Conservation (phyloP, 2,113 vertebrate species). For the Syrmaticus mikado region DNA sequence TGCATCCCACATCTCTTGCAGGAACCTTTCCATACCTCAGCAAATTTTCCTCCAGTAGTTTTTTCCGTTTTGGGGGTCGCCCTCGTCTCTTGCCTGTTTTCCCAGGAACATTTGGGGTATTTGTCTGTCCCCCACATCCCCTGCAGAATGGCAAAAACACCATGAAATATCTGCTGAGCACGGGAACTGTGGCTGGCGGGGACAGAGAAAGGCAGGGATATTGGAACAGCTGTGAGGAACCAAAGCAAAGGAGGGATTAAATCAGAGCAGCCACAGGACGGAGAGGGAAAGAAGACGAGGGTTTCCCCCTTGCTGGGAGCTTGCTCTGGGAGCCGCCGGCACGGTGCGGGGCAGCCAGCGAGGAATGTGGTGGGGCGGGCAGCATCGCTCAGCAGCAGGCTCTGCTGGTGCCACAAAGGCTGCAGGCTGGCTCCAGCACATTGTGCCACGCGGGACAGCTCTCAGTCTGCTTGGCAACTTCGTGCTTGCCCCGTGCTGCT, state of each 20-base stretch:
- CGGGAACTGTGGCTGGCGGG: neutral
- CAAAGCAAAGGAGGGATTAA: constrained; percentile 39
- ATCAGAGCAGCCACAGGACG: neutral
- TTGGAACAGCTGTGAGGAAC: constrained; percentile 52
- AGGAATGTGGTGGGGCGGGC: constrained; percentile 51
- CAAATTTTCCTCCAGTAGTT: constrained; percentile 80
- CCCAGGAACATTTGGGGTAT: constrained; percentile 68
- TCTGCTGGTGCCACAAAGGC: constrained; percentile 53
- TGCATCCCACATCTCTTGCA: accelerated
- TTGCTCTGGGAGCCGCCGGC: constrained; percentile 8
- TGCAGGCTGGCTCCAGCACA: constrained; percentile 3
- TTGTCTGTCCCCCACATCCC: constrained; percentile 73
- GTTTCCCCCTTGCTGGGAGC: constrained; percentile 46
- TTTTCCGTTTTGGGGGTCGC: constrained; percentile 93
- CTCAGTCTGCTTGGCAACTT: constrained; percentile 43
- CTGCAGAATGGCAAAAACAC: constrained; percentile 53
- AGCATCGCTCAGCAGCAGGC: constrained; percentile 38
- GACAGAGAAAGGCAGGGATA: constrained; percentile 10
- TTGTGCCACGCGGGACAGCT: neutral
- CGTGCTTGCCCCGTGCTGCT: neutral
- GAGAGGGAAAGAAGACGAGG: neutral
- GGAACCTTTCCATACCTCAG: constrained; percentile 77
- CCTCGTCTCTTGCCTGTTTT: constrained; percentile 90
- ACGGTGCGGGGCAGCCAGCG: neutral
- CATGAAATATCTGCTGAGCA: constrained; percentile 17